Percentiles rank a stretch among this genome's conserved stretches.
Conservation (phyloP, 2,113 vertebrate species). For the Anseranas semipalmata region DNA sequence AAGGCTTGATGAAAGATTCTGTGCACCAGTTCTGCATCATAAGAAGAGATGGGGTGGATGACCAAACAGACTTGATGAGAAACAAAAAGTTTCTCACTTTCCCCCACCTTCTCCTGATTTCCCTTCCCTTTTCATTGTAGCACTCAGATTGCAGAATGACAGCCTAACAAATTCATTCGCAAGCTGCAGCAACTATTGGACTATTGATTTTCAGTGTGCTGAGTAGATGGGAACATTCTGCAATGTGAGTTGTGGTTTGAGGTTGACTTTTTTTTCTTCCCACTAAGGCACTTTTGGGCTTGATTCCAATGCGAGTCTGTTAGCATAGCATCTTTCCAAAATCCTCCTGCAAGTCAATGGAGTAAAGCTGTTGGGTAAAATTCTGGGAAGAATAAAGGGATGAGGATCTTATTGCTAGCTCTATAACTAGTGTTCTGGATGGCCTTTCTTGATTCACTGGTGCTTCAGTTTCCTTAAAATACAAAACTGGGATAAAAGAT, state of each 20-base stretch:
- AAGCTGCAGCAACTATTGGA: constrained; percentile 46
- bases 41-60: background rate
- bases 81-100: background rate
- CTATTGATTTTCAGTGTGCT: constrained; percentile 68
- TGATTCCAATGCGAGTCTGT: background rate
- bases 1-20: background rate
- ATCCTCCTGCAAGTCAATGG: background rate
- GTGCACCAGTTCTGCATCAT: background rate
- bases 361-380: background rate
- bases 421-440: background rate
- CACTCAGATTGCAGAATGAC: constrained; percentile 43
- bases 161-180: constrained; percentile 50
- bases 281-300: constrained; percentile 16
- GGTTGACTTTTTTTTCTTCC: constrained; percentile 2
- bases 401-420: background rate
- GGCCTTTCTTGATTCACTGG: background rate
- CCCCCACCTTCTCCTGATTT: background rate
- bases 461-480: background rate
- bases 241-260: constrained; percentile 42
- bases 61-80: constrained; percentile 27
- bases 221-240: constrained; percentile 55
- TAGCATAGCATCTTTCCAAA: background rate
- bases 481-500: background rate
- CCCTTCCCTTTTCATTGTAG: constrained; percentile 12
- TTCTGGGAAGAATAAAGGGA: background rate